phyloP scores from a whole-genome alignment of 2,797 vertebrate species.

The Syndactyla subalaris region DNA sequence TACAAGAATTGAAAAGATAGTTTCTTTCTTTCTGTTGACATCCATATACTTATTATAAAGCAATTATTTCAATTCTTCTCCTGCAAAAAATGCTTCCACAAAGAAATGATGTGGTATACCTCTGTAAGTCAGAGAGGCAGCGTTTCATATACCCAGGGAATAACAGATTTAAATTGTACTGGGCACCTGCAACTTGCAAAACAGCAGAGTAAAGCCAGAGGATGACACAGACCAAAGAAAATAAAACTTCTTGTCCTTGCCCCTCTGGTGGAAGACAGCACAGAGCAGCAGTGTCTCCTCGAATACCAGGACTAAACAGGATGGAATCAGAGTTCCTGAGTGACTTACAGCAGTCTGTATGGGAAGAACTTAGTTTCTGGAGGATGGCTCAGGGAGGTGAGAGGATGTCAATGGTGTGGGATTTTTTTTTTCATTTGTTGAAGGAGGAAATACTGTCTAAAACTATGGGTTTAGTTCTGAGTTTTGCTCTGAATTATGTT shows the following conservation, averaged over 20 bases:
- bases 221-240: not conserved
- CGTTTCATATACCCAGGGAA: not conserved
- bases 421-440: not conserved
- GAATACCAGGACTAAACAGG: not conserved
- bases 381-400: not conserved
- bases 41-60: not conserved
- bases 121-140: not conserved
- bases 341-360: accelerated
- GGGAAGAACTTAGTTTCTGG: not conserved
- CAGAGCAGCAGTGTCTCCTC: not conserved
- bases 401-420: not conserved
- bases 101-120: not conserved
- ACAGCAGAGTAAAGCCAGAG: not conserved
- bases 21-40: not conserved
- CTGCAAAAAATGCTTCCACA: not conserved
- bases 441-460: not conserved
- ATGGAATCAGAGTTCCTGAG: not conserved
- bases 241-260: not conserved
- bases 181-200: not conserved
- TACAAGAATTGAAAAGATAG: not conserved
- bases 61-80: not conserved
- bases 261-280: not conserved
- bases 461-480: not conserved
- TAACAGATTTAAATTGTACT: not conserved
- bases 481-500: not conserved